These are phyloP conservation scores for Notospermus geniculatus DNA, from an alignment of 1,140 invertebrate species.

Conservation along the genomic window DNA sequence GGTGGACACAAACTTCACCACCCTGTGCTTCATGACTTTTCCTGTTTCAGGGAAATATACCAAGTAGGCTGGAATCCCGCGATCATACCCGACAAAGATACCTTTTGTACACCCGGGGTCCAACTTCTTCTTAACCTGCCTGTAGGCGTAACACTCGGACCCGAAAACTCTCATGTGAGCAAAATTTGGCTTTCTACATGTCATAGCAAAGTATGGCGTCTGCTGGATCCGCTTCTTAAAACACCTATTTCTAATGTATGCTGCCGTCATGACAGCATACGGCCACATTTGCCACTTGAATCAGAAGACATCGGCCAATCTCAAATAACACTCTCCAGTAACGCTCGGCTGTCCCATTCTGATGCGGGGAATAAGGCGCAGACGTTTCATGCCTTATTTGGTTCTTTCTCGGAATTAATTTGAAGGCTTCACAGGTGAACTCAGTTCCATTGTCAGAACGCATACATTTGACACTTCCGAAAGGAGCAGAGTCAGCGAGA, in stretches of 20 bases:
- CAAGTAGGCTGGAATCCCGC: conserved; percentile 19
- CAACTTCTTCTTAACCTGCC: conserved; percentile 23
- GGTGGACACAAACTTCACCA: conserved; percentile 18
- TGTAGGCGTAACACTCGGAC: conserved; percentile 18
- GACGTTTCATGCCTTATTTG: conserved; percentile 10
- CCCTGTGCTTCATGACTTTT: conserved; percentile 14
- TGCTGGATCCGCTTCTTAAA: conserved; percentile 5
- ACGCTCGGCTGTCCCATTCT: conserved; percentile 20
- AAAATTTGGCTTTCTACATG: conserved; percentile 15
- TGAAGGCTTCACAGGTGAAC: not conserved
- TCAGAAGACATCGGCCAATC: conserved; percentile 15
- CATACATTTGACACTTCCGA: conserved; percentile 6
- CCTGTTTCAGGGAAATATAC: conserved; percentile 20
- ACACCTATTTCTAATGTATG: conserved; percentile 28
- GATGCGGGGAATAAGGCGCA: conserved; percentile 15
- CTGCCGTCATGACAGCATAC: conserved; percentile 30
- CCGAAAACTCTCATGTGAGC: conserved; percentile 21
- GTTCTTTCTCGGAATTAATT: not conserved
- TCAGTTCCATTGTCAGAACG: conserved; percentile 8
- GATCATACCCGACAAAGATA: conserved; percentile 28
- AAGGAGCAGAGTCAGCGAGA: conserved; percentile 14
- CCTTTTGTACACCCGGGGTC: conserved; percentile 21
- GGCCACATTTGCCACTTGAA: conserved; percentile 28
- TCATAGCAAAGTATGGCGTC: conserved; percentile 12
- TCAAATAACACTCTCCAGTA: conserved; percentile 18